A percentile compares a stretch with the other conserved stretches of the same genome.
Evolutionary conservation across 2,113 vertebrate species (phyloP).

Genomic region (Halcyon senegalensis): DNA sequence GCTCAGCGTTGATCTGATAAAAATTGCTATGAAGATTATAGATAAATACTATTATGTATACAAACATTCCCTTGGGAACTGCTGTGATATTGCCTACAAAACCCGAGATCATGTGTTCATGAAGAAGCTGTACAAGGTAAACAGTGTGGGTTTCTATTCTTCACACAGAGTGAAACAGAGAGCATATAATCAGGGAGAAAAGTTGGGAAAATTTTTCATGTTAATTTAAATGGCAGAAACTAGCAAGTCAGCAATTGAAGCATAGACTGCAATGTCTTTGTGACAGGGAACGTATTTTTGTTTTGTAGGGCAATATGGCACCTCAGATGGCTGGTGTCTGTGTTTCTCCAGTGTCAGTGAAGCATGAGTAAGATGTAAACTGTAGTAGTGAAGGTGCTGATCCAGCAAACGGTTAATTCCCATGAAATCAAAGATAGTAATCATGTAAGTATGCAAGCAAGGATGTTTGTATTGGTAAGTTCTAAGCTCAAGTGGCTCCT

Average conservation of each 20-base stretch:
- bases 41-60: constrained; percentile 26
- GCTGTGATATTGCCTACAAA: constrained; percentile 2
- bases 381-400: background rate
- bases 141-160: background rate
- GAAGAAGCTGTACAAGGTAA: background rate
- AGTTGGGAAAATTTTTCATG: background rate
- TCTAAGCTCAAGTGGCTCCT: background rate
- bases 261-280: background rate
- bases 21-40: background rate
- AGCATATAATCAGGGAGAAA: background rate
- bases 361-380: background rate
- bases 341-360: background rate
- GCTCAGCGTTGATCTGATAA: constrained; percentile 27
- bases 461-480: constrained; percentile 20
- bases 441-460: background rate
- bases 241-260: background rate
- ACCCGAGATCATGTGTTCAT: background rate
- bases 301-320: background rate
- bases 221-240: constrained; percentile 10
- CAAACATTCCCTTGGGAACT: constrained; percentile 48
- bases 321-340: background rate
- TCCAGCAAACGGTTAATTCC: constrained; percentile 33
- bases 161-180: background rate
- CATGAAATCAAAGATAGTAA: constrained; percentile 17
- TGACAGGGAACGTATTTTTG: background rate